Evolutionary conservation across 2,888 invertebrate species (phyloP), one percentile per base, ranked within the genome.

Genomic region (Ptilodon capucinus): DNA sequence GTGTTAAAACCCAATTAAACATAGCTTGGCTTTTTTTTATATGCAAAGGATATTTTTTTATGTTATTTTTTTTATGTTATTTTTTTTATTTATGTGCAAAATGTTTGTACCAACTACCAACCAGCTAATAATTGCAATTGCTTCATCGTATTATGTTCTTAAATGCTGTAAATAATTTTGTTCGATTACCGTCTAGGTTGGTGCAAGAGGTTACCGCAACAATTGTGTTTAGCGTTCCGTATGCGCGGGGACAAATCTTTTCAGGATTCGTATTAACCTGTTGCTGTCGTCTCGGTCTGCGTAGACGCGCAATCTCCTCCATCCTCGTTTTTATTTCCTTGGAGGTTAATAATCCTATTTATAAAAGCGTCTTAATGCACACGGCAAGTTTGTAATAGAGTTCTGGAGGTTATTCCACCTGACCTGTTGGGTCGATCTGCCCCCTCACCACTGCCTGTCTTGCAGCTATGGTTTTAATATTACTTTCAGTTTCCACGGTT

Each of bases 181-280:
- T 47, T 56, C 35, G 34, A 40, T 56, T 53, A 42, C 14, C 11
- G 21, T 41, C 42, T 51, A 44, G 40, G 55, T 52, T 60, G 43
- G 51, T 56, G 57, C 54, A 56, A 67, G 52, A 61, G 51, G 46
- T 65, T 65, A 57, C 48, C 42, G 53, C 59, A 65, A 63, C 51
- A 52, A 53, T 61, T 58, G 30, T 8, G 35, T 50, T 46, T 51
- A 43, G 44, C 36, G 42, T 40, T 13, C 30, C 42, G 53, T 56
- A 18, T 6, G 16, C 8, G 18, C 2, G 9, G 5, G 4, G 36
- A 4, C 4, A 36, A 36, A 36, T n/a, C 7, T 9, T 3, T 25
- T 16, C 14, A 18, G 11, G 23, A 9, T 9, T 2, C 7, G 1
- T 1, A 7, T 23, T 9, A 7, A 9, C 8, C 9, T 23, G 23